Base-by-base conservation (phyloP, 2,113 vertebrate species). In the Heterocephalus glaber region DNA sequence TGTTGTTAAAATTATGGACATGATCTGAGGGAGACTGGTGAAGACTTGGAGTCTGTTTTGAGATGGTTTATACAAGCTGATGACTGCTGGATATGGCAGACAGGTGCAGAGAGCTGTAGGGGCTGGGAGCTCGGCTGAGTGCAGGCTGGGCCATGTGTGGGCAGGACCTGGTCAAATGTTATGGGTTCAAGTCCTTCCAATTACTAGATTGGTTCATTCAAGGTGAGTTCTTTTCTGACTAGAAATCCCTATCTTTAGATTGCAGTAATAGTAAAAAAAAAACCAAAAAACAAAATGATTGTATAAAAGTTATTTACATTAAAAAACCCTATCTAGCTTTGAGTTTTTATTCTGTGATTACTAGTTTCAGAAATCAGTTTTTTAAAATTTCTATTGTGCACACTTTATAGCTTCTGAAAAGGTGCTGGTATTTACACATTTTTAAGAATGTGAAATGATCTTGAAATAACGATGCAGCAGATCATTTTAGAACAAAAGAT, bases 401-500 rank as follows among this genome's bases (percentile, higher is more conserved):
- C 17, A 68, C 10, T 56, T 58, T 72, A 86, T 65, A 61, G 5
- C 9, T 1, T 76, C 41, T 4, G 38, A 63, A 90, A 90, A 54
- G 24, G 16, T 92, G 30, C 44, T 88, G n/a, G 8, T 93, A 33
- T 79, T 86, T 44, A 56, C 49, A 11, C 41, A 13, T 54, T 60
- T 92, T 74, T 70, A 88, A 88, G 74, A 86, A 35, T 38, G n/a
- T n/a, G 66, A 54, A 91, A 60, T 72, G 28, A 87, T 90, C 76
- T 66, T n/a, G 20, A 91, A 92, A 68, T 87, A 63, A 85, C 52
- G 86, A 0, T 79, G 81, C 14, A 33, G 30, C 38, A 17, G 16
- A 70, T 95, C 5, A 1, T 49, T 90, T 91, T 84, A 58, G 68
- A 86, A 76, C 41, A 86, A 92, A 84, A 74, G 41, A 58, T 30